Evolutionary conservation across 2,888 invertebrate species (phyloP), one percentile per base, ranked within the genome.

Genomic region (Timema podura): DNA sequence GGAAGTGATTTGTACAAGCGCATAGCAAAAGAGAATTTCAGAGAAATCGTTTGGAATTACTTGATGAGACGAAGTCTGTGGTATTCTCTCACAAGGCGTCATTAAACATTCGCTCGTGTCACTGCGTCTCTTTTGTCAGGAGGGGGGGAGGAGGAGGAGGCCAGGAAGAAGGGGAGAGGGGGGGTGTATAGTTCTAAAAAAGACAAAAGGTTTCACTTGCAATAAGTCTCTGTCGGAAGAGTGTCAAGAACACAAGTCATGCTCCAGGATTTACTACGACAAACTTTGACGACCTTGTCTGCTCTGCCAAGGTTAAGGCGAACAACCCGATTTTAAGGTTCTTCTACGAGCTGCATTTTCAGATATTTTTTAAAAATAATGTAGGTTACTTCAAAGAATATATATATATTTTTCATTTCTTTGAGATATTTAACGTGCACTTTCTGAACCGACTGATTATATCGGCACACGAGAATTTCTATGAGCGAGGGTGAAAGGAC

Each of bases 181-280:
- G 30, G 30, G 3, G 30, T 30, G n/a, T n/a, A n/a, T 30, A 30
- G 30, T 30, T 30, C 30, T 30, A 30, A 30, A 30, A 30, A n/a
- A 61, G 61, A 61, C 61, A 61, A 61, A 61, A 61, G 61, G 45
- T 61, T 61, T 61, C 61, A 61, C 61, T 61, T 44, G n/a, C 61
- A 15, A 61, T 61, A 61, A 44, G 61, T 61, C 61, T 44, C 44
- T 61, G 61, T 61, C 61, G 61, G 44, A 61, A n/a, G 16, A 16
- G 61, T 30, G 30, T 30, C 30, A 30, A 30, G 30, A 30, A 30
- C 30, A 30, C 61, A 9, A 15, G 61, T 44, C 61, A 61, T 45
- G 11, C 61, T 61, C 30, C 30, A 30, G 3, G 30, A 30, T 61
- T 61, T 61, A 61, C 44, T 45, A 61, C 61, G 44, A 45, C 61